These are phyloP conservation scores for Pseudomyrmex dendroicus DNA, from an alignment of 1,140 invertebrate genomes.

Conservation along the genomic window DNA sequence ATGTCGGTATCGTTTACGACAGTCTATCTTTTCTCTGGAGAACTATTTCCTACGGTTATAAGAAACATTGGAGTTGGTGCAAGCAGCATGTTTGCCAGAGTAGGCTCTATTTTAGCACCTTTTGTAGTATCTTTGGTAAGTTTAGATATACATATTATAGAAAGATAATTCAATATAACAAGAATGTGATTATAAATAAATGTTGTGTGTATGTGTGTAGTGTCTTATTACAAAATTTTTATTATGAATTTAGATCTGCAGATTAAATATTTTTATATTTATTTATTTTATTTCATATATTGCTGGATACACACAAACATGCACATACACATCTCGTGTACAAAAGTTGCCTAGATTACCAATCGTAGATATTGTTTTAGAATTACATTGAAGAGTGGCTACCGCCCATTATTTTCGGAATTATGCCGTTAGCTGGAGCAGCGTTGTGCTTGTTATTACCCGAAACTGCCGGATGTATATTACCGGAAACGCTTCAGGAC, in stretches of 20 bases:
- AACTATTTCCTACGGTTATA: conserved; percentile 89
- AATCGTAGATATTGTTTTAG: conserved; percentile 37
- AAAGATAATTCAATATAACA: too few species aligned
- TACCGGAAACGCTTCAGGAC: conserved; percentile 92
- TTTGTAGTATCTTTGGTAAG: conserved; percentile 86
- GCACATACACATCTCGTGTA: background rate
- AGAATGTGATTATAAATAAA: too few species aligned
- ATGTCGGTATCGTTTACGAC: conserved; percentile 89
- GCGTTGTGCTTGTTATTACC: conserved; percentile 89
- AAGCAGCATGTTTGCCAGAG: conserved; percentile 88
- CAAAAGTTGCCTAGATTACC: conserved; percentile 35
- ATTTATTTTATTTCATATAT: too few species aligned
- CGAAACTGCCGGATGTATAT: conserved; percentile 90
- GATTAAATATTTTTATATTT: too few species aligned
- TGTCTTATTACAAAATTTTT: background rate
- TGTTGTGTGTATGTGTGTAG: too few species aligned
- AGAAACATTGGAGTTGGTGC: conserved; percentile 89
- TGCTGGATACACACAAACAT: too few species aligned
- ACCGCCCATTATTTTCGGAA: conserved; percentile 89
- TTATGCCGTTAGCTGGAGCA: conserved; percentile 88
- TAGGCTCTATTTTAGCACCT: conserved; percentile 89
- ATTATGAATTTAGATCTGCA: background rate
- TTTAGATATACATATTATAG: background rate
- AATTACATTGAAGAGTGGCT: conserved; percentile 84
- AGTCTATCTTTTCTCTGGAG: conserved; percentile 89